Evolutionary conservation across 2,888 invertebrate genomes (phyloP), one percentile per base, ranked within the genome.

Genomic region (Tachystola acroxantha): DNA sequence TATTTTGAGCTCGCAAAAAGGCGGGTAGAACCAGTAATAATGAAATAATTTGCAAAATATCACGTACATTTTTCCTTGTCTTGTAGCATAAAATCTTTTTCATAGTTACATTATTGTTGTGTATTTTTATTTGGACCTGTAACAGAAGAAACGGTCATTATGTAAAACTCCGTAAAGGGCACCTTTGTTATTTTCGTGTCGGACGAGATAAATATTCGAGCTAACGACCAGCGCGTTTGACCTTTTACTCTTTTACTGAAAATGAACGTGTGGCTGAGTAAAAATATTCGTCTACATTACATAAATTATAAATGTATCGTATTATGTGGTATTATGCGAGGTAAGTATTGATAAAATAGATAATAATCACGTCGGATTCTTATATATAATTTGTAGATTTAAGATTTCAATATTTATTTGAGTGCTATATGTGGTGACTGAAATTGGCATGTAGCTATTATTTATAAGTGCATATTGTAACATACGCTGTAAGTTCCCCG

Each of bases 91-190:
- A 69, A 70, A 69, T 64, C 60, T 64, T 80, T 81, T 72, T 79
- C 86, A 86, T 85, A 84, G 68, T 85, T 81, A 78, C 84, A 84
- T 82, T 69, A 71, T 84, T 64, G 66, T 70, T 60, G 48, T 59
- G 51, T 63, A 58, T 58, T 50, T 57, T 69, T 69, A 73, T 73
- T 64, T 48, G 43, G 48, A 63, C 54, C 82, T 84, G 78, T 42
- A 82, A 81, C 64, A 71, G 22, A 70, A 64, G 45, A 32, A 22
- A 32, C 20, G 20, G 20, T 31, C 11, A 11, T 31, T 20, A 20
- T 31, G 20, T 31, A 12, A 31, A 20, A 20, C 19, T 20, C 20
- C 5, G 14, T 14, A 12, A 12, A n/a, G 27, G 11, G 12, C 14
- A 14, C 29, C 29, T 14, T 30, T 30, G 4, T 30, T 10, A 16